These are phyloP conservation scores for Callithrix jacchus DNA, from an alignment of 2,113 vertebrate genomes.

Conservation along the genomic window DNA sequence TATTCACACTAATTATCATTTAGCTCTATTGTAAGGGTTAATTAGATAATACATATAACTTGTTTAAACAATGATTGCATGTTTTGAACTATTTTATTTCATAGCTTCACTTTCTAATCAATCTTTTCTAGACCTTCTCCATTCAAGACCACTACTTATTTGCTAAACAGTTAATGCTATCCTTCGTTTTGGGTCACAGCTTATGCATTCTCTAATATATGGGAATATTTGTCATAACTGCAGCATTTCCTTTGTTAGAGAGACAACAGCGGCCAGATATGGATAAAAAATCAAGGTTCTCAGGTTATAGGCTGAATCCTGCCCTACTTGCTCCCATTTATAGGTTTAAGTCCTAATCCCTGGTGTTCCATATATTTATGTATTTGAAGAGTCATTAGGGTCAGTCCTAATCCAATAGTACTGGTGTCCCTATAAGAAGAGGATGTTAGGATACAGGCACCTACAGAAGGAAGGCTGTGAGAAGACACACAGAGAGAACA, in stretches of 20 bases:
- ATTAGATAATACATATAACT: background rate
- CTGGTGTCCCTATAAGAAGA: background rate
- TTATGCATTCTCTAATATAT: background rate
- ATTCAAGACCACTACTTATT: background rate
- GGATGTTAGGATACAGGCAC: background rate
- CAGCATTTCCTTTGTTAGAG: background rate
- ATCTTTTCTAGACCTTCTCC: background rate
- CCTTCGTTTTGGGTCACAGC: background rate
- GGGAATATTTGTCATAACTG: background rate
- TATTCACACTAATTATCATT: background rate
- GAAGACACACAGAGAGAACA: background rate
- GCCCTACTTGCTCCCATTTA: too few species aligned
- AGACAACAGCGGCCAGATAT: background rate
- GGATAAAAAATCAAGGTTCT: background rate
- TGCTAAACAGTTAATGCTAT: background rate
- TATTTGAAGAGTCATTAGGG: background rate
- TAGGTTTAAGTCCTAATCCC: background rate
- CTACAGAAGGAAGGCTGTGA: too few species aligned
- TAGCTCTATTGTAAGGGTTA: background rate
- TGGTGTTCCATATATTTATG: background rate
- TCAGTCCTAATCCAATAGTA: accelerated
- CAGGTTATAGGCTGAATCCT: background rate
- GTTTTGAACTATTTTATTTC: background rate
- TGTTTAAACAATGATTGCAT: background rate
- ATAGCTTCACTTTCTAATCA: background rate